Evolutionary conservation across 2,113 vertebrate species (phyloP).

Genomic region (Peucedramus taeniatus): DNA sequence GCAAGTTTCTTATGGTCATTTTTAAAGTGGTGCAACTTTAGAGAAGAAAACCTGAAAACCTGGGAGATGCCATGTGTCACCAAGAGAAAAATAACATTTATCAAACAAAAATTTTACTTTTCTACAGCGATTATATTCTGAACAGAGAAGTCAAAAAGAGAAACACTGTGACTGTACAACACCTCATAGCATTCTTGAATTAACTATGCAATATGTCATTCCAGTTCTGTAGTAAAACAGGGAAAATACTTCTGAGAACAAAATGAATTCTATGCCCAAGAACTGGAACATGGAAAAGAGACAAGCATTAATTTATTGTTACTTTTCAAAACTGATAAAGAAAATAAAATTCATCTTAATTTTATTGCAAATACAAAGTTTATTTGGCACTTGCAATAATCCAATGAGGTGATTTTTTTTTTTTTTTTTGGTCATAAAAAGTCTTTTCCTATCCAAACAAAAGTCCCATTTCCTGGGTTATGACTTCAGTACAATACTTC

Average conservation of each 20-base stretch:
- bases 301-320: background rate
- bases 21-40: background rate
- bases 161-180: background rate
- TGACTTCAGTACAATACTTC: background rate
- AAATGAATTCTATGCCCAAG: background rate
- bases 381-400: background rate
- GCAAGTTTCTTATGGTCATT: background rate
- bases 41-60: background rate
- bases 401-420: fast-evolving
- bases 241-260: background rate
- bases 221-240: background rate
- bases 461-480: background rate
- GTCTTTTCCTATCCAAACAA: background rate
- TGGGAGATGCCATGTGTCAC: background rate
- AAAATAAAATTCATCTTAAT: background rate
- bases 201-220: background rate
- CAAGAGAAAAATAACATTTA: background rate
- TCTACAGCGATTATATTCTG: background rate
- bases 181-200: background rate
- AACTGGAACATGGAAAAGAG: background rate
- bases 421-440: background rate
- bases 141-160: background rate
- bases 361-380: background rate
- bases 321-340: background rate
- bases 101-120: background rate